Conservation (phyloP, 2,888 invertebrate genomes). For the Dorcus parallelipipedus region DNA sequence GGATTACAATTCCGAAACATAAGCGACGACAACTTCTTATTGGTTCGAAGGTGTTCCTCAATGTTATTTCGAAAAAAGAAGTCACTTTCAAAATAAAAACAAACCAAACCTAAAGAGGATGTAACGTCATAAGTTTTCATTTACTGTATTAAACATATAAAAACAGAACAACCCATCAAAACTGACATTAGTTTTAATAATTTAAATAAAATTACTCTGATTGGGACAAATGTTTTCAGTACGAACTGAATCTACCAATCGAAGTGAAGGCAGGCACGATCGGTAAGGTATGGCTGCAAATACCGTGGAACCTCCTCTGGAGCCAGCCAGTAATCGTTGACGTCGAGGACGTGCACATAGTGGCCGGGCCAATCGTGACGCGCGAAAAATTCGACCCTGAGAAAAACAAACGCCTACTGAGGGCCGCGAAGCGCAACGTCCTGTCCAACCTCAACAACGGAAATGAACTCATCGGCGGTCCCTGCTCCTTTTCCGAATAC, state of each 20-base stretch:
- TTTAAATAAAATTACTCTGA: not conserved
- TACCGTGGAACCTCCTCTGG: slow-evolving; percentile 77
- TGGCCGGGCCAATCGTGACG: slow-evolving; percentile 72
- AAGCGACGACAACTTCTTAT: no score
- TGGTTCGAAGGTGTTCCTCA: no score
- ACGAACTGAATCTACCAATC: slow-evolving; percentile 75
- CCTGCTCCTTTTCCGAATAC: slow-evolving; percentile 68
- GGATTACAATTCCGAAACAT: no score
- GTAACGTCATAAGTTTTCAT: no score
- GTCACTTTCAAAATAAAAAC: no score
- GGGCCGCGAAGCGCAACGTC: slow-evolving; percentile 70
- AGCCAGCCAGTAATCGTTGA: slow-evolving; percentile 69
- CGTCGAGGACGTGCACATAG: slow-evolving; percentile 72
- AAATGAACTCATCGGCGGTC: slow-evolving; percentile 58
- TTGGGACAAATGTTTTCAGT: slow-evolving; percentile 54
- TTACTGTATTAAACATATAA: no score
- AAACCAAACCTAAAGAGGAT: no score
- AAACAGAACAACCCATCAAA: no score
- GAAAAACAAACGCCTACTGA: slow-evolving; percentile 65
- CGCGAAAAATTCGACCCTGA: slow-evolving; percentile 68
- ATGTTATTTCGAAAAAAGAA: no score
- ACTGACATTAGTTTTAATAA: not conserved
- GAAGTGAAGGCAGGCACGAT: slow-evolving; percentile 79
- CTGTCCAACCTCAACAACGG: slow-evolving; percentile 65
- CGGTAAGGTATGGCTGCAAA: slow-evolving; percentile 69